Conservation (phyloP, 2,888 invertebrate species). For the Pandemis corylana region DNA sequence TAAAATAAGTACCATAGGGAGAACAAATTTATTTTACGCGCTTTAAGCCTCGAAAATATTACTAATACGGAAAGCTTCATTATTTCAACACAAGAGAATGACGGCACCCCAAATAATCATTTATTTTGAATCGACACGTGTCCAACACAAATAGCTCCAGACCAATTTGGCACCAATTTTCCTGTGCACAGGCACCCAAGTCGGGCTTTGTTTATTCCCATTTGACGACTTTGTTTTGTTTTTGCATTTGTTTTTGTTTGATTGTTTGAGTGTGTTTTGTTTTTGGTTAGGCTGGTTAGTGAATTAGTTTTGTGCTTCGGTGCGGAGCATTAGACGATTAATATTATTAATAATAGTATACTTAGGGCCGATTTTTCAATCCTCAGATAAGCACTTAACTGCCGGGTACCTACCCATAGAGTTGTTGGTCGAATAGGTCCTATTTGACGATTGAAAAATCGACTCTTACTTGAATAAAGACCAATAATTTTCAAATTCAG, state of each 20-base stretch:
- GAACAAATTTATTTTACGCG: no score
- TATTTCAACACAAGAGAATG: slow-evolving; percentile 1
- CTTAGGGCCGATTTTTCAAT: no score
- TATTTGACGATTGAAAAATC: no score
- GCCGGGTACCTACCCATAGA: no score
- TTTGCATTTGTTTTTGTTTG: slow-evolving; percentile 20
- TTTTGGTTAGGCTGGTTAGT: background rate
- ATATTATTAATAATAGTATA: no score
- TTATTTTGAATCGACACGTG: slow-evolving; percentile 54
- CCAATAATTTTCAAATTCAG: no score
- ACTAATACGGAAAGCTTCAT: background rate
- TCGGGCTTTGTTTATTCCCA: slow-evolving; percentile 52
- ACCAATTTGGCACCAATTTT: slow-evolving; percentile 45
- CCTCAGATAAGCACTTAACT: no score
- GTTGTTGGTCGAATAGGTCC: no score
- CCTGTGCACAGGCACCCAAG: slow-evolving; percentile 48
- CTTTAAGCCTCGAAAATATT: background rate
- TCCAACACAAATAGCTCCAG: slow-evolving; percentile 56
- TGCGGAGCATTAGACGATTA: background rate
- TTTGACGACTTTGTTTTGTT: slow-evolving; percentile 38
- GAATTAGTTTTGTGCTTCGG: background rate
- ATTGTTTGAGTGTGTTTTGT: slow-evolving; percentile 11
- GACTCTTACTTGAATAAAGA: no score
- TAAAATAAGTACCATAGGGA: no score
- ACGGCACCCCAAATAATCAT: background rate